These are phyloP conservation scores for Epinephelus fuscoguttatus DNA, from an alignment of 2,113 vertebrate genomes.

Conservation along the genomic window DNA sequence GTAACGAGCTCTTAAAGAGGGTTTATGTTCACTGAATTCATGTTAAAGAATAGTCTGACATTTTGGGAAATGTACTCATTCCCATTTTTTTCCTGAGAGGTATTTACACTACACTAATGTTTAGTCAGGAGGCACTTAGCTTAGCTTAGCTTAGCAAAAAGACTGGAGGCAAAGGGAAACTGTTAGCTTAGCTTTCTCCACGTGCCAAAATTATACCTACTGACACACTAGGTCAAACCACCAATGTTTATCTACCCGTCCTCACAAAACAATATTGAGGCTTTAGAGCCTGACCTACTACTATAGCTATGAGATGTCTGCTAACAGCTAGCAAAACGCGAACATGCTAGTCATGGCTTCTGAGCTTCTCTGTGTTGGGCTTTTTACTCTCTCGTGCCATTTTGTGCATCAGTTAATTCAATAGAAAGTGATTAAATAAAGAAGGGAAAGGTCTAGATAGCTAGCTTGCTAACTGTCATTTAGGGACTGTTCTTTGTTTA, in stretches of 20 bases:
- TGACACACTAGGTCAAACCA: background rate
- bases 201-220: background rate
- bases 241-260: background rate
- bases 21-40: background rate
- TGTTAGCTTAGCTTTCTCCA: background rate
- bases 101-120: background rate
- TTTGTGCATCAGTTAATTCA: background rate
- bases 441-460: background rate
- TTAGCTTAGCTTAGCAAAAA: background rate
- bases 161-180: background rate
- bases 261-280: background rate
- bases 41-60: background rate
- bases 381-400: too few species aligned
- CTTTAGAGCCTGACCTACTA: too few species aligned
- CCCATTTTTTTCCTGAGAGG: background rate
- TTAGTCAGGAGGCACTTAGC: background rate
- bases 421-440: background rate
- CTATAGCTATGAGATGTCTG: background rate
- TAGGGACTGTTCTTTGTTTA: too few species aligned
- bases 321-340: too few species aligned
- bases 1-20: conserved; percentile 6
- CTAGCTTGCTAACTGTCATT: background rate
- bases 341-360: background rate
- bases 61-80: background rate
- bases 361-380: background rate